Conservation (phyloP, 2,888 invertebrate genomes). For the Anodontia alba region DNA sequence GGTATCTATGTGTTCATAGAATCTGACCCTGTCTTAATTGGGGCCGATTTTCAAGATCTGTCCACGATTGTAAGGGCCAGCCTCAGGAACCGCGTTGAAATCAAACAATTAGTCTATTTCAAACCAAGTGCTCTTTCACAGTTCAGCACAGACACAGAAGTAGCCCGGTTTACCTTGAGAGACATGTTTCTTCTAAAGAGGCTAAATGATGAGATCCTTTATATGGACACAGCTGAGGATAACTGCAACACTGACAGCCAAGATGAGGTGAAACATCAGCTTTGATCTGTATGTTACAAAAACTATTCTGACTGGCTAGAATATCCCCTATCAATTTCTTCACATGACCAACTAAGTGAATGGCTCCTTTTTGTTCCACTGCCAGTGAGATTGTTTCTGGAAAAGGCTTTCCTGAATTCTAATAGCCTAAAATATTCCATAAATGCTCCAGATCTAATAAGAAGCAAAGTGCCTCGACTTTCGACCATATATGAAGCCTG, state of each 20-base stretch:
- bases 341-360: conserved; percentile 9
- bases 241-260: neutral
- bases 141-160: conserved; percentile 9
- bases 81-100: neutral
- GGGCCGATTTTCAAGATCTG: neutral
- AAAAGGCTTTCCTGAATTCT: conserved; percentile 5
- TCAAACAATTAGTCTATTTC: neutral
- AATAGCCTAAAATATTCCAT: neutral
- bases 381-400: neutral
- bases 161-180: neutral
- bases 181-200: neutral
- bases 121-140: conserved; percentile 3
- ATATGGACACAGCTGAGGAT: neutral
- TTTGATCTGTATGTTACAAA: neutral
- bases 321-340: neutral
- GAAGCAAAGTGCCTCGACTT: conserved; percentile 1
- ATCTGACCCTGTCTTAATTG: neutral
- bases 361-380: conserved; percentile 16
- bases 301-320: neutral
- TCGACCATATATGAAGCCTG: neutral
- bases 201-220: neutral
- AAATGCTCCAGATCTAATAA: neutral
- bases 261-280: neutral
- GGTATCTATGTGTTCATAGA: conserved; percentile 1
- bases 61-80: neutral